Percentiles rank a stretch among this genome's conserved stretches.
phyloP scores from a whole-genome alignment of 2,888 invertebrate species.

The Serrognathus titanus region DNA sequence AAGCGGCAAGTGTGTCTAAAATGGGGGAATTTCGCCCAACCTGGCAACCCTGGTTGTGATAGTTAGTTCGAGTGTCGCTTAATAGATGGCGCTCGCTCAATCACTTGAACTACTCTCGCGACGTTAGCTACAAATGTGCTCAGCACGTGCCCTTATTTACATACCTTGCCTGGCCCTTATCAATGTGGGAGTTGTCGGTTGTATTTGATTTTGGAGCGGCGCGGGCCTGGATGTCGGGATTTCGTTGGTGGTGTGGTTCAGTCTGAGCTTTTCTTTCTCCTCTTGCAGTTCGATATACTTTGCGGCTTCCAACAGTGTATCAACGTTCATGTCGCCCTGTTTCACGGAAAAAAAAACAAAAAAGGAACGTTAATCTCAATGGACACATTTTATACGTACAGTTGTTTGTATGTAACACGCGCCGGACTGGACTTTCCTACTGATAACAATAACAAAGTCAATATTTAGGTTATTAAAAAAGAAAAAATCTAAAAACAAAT shows the following conservation, averaged over 20 bases:
- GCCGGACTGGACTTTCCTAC: neutral
- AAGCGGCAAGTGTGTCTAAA: too few species aligned
- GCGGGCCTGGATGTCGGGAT: neutral
- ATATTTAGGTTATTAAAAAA: too few species aligned
- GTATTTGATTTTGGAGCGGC: conserved; percentile 5
- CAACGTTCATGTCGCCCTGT: conserved; percentile 62
- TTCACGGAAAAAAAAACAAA: conserved; percentile 5
- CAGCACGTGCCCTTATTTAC: too few species aligned
- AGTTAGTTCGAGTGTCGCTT: too few species aligned
- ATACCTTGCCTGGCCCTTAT: neutral
- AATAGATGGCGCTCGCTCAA: too few species aligned
- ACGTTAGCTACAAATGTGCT: too few species aligned
- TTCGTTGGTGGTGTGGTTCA: conserved; percentile 6
- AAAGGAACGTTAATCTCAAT: neutral
- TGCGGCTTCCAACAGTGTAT: conserved; percentile 81
- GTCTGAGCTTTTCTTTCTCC: conserved; percentile 48
- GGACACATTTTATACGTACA: neutral
- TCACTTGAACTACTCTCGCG: too few species aligned
- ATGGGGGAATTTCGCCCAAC: too few species aligned
- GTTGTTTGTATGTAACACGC: neutral
- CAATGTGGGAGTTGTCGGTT: neutral
- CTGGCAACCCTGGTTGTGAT: too few species aligned
- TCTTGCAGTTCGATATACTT: conserved; percentile 81
- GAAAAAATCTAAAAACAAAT: too few species aligned
- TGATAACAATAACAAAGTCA: too few species aligned